Conservation (phyloP, 2,113 vertebrate genomes). For the Xenopus borealis region DNA sequence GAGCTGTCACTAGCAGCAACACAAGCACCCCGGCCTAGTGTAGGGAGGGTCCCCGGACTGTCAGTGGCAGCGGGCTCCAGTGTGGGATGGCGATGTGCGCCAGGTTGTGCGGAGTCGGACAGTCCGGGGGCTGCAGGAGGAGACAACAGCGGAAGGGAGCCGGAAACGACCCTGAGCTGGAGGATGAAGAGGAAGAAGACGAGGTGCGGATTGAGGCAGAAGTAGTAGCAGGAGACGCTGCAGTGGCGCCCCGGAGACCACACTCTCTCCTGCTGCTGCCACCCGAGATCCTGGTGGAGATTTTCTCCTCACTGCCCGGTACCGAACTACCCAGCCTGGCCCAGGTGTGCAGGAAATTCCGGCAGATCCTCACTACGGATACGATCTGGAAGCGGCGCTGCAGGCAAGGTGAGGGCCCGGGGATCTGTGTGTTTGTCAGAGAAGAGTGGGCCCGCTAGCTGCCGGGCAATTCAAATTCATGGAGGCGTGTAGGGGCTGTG, state of each 20-base stretch:
- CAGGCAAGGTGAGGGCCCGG: slow-evolving; percentile 71
- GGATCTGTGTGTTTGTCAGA: too few relatives aligned
- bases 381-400: slow-evolving; percentile 94
- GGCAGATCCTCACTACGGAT: slow-evolving; percentile 86
- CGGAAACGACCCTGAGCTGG: slow-evolving; percentile 79
- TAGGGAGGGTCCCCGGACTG: slow-evolving; percentile 61
- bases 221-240: slow-evolving; percentile 59
- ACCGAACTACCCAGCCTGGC: slow-evolving; percentile 81
- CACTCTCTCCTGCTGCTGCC: slow-evolving; percentile 80
- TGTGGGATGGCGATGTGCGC: slow-evolving; percentile 86
- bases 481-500: too few relatives aligned
- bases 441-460: too few relatives aligned
- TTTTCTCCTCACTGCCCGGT: slow-evolving; percentile 84
- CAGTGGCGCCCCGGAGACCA: slow-evolving; percentile 53
- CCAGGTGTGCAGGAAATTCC: slow-evolving; percentile 85
- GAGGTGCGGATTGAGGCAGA: slow-evolving; percentile 57
- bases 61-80: slow-evolving; percentile 60
- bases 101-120: slow-evolving; percentile 84
- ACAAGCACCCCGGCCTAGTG: slow-evolving; percentile 45
- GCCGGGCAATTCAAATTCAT: too few relatives aligned
- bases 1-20: slow-evolving; percentile 56
- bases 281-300: slow-evolving; percentile 89
- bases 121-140: slow-evolving; percentile 80
- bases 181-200: slow-evolving; percentile 64
- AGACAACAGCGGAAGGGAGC: slow-evolving; percentile 74